Base-by-base conservation (phyloP, 1,140 invertebrate species). In the Diorhabda carinulata region DNA sequence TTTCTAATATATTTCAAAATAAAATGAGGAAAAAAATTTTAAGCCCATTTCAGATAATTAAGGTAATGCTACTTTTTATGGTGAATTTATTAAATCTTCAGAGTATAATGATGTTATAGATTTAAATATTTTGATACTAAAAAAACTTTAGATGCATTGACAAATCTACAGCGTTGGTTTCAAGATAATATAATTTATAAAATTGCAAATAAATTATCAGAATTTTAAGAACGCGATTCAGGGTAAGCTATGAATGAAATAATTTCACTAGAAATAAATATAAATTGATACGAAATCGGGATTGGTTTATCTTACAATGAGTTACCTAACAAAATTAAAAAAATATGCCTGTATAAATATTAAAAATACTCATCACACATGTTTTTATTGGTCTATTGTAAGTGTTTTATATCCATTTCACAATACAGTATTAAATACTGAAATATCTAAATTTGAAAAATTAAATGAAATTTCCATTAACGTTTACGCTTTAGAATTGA, bases 401-500 rank as follows among this genome's bases (percentile, higher is more conserved):
- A 63, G 42, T 10, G 44, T 45, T 45, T 63, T 43, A 63, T 63
- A 63, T 45, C 61, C 61, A 8, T 25, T 45, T 63, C 45, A 10
- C 45, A 52, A 3, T 45, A 52, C 25, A 10, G 59, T 42, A 0
- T 41, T 40, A 9, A 61, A 61, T 41, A 61, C 3, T 7, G 2
- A 61, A 5, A 59, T 59, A 5, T 41, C 61, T 3, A 63, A 45
- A 63, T 63, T 63, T 63, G 43, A 63, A 63, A 63, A 63, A 45
- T 3, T n/a, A 63, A 45, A 63, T 63, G 10, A 45, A 3, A 64
- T 52, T 9, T 52, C 62, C 4, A 25, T 64, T 8, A 64, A 52
- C 40, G 62, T 64, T n/a, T 63, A 52, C 10, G 62, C 44, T 10
- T 63, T 45, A n/a, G 61, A 63, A 63, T 52, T 64, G 10, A 64